phyloP scores from a whole-genome alignment of 2,797 vertebrate genomes.

The Acanthurus tractus region DNA sequence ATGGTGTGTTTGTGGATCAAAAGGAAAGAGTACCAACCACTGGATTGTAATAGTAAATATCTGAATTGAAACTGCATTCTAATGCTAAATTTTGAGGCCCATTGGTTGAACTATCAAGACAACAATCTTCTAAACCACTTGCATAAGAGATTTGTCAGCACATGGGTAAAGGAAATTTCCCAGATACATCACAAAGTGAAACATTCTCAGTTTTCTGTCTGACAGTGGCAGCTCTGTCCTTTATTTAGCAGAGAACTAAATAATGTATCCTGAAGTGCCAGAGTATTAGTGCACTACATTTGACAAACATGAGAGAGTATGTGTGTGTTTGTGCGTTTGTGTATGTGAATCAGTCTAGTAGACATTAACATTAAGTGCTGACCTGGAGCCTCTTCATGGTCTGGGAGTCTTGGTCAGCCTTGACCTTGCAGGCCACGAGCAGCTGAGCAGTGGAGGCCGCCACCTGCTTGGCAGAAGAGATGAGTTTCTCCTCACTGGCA shows the following conservation, averaged over 20 bases:
- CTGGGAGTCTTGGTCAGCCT: slow-evolving; percentile 97
- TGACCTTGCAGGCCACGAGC: slow-evolving; percentile 98
- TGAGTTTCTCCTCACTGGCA: slow-evolving; percentile 98
- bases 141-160: too few species aligned
- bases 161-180: too few species aligned
- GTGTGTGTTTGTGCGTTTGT: neutral
- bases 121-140: too few species aligned
- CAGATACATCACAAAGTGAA: too few species aligned
- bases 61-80: too few species aligned
- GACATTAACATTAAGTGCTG: slow-evolving; percentile 10
- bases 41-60: too few species aligned
- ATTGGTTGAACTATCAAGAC: too few species aligned
- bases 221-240: neutral
- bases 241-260: slow-evolving; percentile 7
- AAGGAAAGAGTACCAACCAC: too few species aligned
- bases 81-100: too few species aligned
- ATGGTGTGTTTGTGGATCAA: too few species aligned
- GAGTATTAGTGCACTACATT: neutral
- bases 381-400: slow-evolving; percentile 97
- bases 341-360: neutral
- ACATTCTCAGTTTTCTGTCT: neutral
- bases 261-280: neutral
- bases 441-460: slow-evolving; percentile 97
- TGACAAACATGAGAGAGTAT: neutral
- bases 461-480: slow-evolving; percentile 98